phyloP scores from a whole-genome alignment of 1,140 invertebrate genomes.

The Ips typographus region DNA sequence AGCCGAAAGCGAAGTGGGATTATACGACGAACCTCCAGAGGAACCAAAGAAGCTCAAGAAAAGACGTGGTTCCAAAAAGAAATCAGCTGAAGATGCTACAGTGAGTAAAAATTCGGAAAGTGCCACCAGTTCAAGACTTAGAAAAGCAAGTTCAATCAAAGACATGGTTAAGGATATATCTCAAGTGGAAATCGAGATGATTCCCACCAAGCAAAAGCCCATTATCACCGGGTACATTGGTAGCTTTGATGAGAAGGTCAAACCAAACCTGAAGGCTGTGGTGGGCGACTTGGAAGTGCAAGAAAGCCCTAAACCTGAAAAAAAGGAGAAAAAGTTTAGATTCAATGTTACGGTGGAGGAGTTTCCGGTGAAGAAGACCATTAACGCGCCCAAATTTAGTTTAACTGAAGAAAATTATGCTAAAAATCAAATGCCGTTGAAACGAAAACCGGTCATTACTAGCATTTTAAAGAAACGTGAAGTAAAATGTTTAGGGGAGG shows the following conservation, averaged over 20 bases:
- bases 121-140: slow-evolving; percentile 24
- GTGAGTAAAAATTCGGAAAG: slow-evolving; percentile 14
- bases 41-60: slow-evolving; percentile 36
- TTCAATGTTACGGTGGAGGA: slow-evolving; percentile 45
- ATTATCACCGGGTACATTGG: slow-evolving; percentile 58
- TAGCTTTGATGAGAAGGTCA: slow-evolving; percentile 51
- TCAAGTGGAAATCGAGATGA: slow-evolving; percentile 48
- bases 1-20: slow-evolving; percentile 32
- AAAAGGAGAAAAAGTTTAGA: slow-evolving; percentile 43
- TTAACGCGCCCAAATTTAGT: slow-evolving; percentile 20
- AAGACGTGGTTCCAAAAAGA: slow-evolving; percentile 46
- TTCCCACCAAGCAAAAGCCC: slow-evolving; percentile 54
- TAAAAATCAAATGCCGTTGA: slow-evolving; percentile 34
- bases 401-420: slow-evolving; percentile 28
- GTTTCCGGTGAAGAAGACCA: slow-evolving; percentile 25
- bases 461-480: slow-evolving; percentile 39
- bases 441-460: slow-evolving; percentile 37
- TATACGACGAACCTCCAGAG: slow-evolving; percentile 24
- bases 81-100: slow-evolving; percentile 26
- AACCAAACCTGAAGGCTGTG: slow-evolving; percentile 54
- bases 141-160: slow-evolving; percentile 40
- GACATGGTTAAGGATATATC: slow-evolving; percentile 48
- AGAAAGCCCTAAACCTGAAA: slow-evolving; percentile 47
- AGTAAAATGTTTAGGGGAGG: slow-evolving; percentile 6
- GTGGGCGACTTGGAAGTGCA: slow-evolving; percentile 59